A percentile compares a stretch with the other conserved stretches of the same genome.
Evolutionary conservation across 1,140 invertebrate species (phyloP).

Genomic region (Drosophila auraria): DNA sequence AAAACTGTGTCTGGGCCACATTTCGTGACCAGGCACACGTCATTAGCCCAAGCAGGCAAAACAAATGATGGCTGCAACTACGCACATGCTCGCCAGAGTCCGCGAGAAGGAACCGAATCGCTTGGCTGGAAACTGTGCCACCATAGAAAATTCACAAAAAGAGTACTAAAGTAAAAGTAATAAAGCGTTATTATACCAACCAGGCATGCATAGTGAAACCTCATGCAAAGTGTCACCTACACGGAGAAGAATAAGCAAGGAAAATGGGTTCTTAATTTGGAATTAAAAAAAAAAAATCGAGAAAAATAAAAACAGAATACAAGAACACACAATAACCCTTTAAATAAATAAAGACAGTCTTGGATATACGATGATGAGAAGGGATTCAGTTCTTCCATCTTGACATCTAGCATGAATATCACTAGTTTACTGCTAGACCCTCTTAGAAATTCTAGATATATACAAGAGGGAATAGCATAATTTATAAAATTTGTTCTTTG

Average conservation of each 20-base stretch:
- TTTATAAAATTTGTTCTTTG: no score
- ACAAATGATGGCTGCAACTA: slow-evolving; percentile 64
- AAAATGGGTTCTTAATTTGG: neutral
- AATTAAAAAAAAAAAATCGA: neutral
- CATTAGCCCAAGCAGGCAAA: slow-evolving; percentile 67
- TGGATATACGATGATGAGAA: no score
- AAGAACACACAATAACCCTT: no score
- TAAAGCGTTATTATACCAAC: slow-evolving; percentile 51
- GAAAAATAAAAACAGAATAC: neutral
- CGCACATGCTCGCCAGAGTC: slow-evolving; percentile 23
- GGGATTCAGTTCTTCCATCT: no score
- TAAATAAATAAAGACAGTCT: no score
- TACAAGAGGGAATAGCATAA: no score
- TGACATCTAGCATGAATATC: no score
- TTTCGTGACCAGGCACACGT: slow-evolving; percentile 70
- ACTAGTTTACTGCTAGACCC: no score
- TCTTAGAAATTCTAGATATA: no score
- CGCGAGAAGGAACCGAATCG: slow-evolving; percentile 26
- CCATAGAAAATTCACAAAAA: slow-evolving; percentile 41
- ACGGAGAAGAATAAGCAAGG: neutral
- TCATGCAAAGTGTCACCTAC: slow-evolving; percentile 22
- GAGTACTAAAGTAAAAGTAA: slow-evolving; percentile 61
- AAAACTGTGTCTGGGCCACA: slow-evolving; percentile 58
- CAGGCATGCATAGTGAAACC: slow-evolving; percentile 27
- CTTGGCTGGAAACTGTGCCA: slow-evolving; percentile 53